Percentiles rank a stretch among this genome's conserved stretches.
Conservation (phyloP, 1,140 invertebrate genomes). For the Rhagoletis zephyria region DNA sequence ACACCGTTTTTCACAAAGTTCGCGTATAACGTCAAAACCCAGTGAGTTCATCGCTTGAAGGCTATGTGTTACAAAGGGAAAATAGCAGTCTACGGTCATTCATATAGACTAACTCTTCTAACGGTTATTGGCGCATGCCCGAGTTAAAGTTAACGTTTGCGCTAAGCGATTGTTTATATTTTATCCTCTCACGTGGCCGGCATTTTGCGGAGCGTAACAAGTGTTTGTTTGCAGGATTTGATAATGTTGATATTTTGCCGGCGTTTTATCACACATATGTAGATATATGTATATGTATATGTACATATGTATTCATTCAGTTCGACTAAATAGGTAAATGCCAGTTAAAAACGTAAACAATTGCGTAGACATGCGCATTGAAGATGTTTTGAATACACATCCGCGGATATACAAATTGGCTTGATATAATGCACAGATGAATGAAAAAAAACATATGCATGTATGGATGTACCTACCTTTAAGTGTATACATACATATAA, state of each 20-base stretch:
- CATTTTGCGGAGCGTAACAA: constrained; percentile 45
- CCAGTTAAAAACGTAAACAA: constrained; percentile 14
- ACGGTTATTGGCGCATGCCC: constrained; percentile 10
- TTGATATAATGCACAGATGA: too few relatives aligned
- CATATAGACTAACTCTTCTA: constrained; percentile 45
- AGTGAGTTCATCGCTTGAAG: constrained; percentile 51
- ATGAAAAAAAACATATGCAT: too few relatives aligned
- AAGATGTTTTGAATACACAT: neutral
- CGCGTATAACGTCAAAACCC: neutral
- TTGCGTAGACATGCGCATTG: neutral
- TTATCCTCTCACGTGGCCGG: constrained; percentile 47
- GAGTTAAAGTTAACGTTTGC: neutral
- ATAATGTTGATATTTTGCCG: neutral
- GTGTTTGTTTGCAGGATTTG: constrained; percentile 46
- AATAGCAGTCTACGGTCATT: neutral
- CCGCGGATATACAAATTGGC: neutral
- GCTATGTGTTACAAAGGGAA: constrained; percentile 52
- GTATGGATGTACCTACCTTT: too few relatives aligned
- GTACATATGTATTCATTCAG: too few relatives aligned
- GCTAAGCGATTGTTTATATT: constrained; percentile 53
- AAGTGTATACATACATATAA: too few relatives aligned
- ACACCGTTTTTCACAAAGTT: constrained; percentile 39
- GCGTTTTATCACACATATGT: neutral
- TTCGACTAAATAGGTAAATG: neutral
- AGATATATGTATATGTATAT: too few relatives aligned